Percentiles rank a stretch among this genome's conserved stretches.
Conservation (phyloP, 2,888 invertebrate genomes). For the Leptinotarsa tumamoca region DNA sequence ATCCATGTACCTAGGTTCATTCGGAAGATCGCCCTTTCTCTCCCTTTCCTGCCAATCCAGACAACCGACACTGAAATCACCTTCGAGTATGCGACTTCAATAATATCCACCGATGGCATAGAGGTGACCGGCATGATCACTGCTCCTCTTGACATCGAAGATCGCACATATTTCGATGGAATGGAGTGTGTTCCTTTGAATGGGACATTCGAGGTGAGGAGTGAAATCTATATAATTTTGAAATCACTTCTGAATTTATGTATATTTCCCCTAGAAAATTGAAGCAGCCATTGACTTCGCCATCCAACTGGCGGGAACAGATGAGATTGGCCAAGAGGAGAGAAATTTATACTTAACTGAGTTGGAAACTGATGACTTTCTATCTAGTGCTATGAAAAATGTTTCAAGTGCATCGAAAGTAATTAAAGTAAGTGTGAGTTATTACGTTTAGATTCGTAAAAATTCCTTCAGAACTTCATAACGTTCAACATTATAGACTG, state of each 20-base stretch:
- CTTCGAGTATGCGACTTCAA: slow-evolving; percentile 60
- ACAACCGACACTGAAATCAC: slow-evolving; percentile 56
- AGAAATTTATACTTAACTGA: slow-evolving; percentile 60
- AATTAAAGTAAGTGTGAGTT: slow-evolving; percentile 56
- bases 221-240: no score
- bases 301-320: slow-evolving; percentile 57
- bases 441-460: neutral
- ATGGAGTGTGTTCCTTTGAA: slow-evolving; percentile 59
- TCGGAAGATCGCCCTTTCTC: slow-evolving; percentile 67
- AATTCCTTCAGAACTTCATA: no score
- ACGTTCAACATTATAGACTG: no score
- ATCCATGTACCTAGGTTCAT: slow-evolving; percentile 78
- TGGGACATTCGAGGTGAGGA: slow-evolving; percentile 50
- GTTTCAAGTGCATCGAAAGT: slow-evolving; percentile 56
- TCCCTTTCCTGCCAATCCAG: slow-evolving; percentile 54
- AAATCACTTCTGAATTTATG: neutral
- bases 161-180: slow-evolving; percentile 51
- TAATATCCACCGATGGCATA: slow-evolving; percentile 58
- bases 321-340: slow-evolving; percentile 55
- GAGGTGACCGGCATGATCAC: slow-evolving; percentile 59
- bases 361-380: slow-evolving; percentile 56
- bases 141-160: slow-evolving; percentile 51
- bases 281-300: slow-evolving; percentile 60
- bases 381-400: slow-evolving; percentile 55
- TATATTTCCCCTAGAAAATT: slow-evolving; percentile 55